Evolutionary conservation across 2,888 invertebrate genomes (phyloP), one percentile per base, ranked within the genome.

Genomic region (Caenorhabditis afra): DNA sequence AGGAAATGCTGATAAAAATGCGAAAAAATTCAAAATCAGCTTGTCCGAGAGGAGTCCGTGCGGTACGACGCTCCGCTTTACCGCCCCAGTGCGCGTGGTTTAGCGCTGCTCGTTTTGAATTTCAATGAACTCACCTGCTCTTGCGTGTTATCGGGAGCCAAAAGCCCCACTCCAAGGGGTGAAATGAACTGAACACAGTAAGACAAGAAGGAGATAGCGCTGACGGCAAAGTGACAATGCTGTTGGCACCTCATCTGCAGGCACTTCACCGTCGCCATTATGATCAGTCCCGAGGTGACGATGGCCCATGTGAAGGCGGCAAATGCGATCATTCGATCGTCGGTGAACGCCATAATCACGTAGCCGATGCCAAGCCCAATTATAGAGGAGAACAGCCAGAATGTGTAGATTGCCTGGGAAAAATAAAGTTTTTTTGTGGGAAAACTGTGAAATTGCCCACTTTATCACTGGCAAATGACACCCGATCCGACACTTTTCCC

Each of bases 201-300:
- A 10, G 74, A 76, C 29, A 76, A 5, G 37, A 76, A 76, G 2
- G 68, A 68, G 14, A 76, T 57, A 0, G 62, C 71, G n/a, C 77
- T 76, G 81, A 85, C 80, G 1, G 82, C 81, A 53, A 85, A 83
- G 29, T 81, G 83, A 59, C 79, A 74, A 44, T 79, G 74, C 20
- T 84, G 84, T 20, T 79, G 82, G 52, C 39, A 82, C 68, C 82
- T 77, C 79, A 86, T 45, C 23, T 81, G 81, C 11, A 82, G 74
- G 47, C 83, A 81, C 50, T 82, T 82, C 37, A 84, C 79, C 11
- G 78, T 77, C n/a, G 86, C 85, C 23, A 86, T 81, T 12, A 81
- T 79, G 22, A 86, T 86, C 22, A 86, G 49, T 1, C 86, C 85
- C 5, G 75, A 79, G 35, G 81, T 80, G 8, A 80, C 80, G 29